phyloP scores from a whole-genome alignment of 2,113 vertebrate species.

The Regulus satrapa region DNA sequence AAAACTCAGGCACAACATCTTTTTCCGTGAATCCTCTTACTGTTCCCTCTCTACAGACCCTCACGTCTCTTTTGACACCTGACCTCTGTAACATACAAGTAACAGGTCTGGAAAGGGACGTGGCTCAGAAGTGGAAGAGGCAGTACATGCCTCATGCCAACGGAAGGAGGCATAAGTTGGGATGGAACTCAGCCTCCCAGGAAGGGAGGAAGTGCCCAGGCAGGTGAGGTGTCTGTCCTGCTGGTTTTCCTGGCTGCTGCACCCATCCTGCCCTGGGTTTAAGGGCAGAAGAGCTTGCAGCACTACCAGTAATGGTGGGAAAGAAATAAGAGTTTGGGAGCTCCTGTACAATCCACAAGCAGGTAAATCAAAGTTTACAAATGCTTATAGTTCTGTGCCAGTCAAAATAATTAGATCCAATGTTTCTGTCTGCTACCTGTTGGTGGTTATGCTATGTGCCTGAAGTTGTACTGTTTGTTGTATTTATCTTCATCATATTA shows the following conservation, averaged over 20 bases:
- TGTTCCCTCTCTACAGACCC: not conserved
- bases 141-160: not conserved
- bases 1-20: not conserved
- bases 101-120: not conserved
- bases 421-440: fast-evolving
- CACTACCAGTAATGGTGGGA: not conserved
- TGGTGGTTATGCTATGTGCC: not conserved
- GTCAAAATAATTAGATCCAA: not conserved
- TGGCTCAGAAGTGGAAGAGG: not conserved
- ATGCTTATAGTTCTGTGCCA: not conserved
- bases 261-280: not conserved
- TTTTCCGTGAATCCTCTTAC: not conserved
- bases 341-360: not conserved
- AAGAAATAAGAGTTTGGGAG: not conserved
- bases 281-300: not conserved
- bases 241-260: not conserved
- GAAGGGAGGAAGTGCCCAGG: not conserved
- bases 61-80: not conserved
- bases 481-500: not conserved
- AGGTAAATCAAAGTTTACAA: not conserved
- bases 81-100: not conserved
- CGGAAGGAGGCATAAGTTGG: not conserved
- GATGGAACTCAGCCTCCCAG: not conserved
- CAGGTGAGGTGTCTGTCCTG: fast-evolving
- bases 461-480: not conserved